Base-by-base conservation (phyloP, 1,140 invertebrate species). In the Schlechtendalia chinensis region DNA sequence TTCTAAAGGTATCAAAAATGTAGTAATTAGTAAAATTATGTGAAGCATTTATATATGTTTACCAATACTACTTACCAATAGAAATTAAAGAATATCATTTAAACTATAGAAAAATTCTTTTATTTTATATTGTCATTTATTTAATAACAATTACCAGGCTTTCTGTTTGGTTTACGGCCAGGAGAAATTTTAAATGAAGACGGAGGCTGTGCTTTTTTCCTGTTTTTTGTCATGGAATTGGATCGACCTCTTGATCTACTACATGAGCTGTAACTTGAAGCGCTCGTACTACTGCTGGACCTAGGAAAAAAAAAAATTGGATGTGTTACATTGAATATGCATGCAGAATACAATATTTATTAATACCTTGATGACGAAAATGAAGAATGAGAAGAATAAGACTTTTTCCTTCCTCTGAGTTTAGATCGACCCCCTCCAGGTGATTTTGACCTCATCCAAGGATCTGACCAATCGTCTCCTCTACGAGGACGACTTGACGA, bases 401-500 rank as follows among this genome's bases (percentile, higher is more conserved):
- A 90, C 61, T 89, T 88, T 81, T 88, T 86, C 59, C 89, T 86
- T 10, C 88, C 85, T 82, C 87, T 87, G 53, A 88, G 85, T 86
- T 47, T 88, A 87, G 47, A 39, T 29, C 74, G 16, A 19, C 90
- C 85, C 22, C 90, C 85, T 24, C 87, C 84, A 3, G 90, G 90
- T 11, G 91, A 92, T 83, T 92, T 92, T 14, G 90, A 89, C 12
- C 92, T 86, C 93, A 94, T 94, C 95, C 95, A 97, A 1, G 95
- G 95, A 87, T 97, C 95, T 29, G 92, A 92, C 95, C 95, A 97
- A 84, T 96, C 94, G 84, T 96, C 94, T 10, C 89, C 91, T 82
- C 92, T 88, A 5, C 87, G 65, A n/a, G 77, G 77, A 58, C 80
- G 65, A 27, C 67, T 72, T 11, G 53, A 67, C 29, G 81, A 82